Base-by-base conservation (phyloP, 2,113 vertebrate genomes). In the Nycticorax nycticorax region DNA sequence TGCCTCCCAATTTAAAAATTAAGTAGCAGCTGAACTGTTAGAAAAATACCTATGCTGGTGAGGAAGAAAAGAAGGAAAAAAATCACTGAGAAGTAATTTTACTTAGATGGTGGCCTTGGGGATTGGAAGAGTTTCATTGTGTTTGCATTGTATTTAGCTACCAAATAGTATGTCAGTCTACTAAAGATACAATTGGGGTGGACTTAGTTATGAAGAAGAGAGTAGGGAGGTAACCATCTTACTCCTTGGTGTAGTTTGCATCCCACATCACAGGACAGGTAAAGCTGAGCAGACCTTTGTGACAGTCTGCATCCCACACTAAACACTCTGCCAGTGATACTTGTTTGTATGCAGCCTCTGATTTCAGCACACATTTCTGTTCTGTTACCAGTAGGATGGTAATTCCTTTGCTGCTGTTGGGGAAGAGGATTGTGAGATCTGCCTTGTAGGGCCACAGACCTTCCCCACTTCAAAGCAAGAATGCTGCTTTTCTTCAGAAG, bases 391-490 rank as follows among this genome's bases (percentile, higher is more conserved):
- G 86, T 55, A 74, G 86, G 60, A 68, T 72, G 79, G 39, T 10
- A 47, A 72, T 66, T 84, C 91, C 45, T 68, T 53, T 59, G 50
- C 60, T 72, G 67, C 56, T 93, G 9, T 4, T 86, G 87, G 66
- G 39, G 66, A 82, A 26, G 43, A 87, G 27, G 69, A 41, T 3
- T 85, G 57, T 52, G 73, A 91, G 91, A 87, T 87, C 48, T 91
- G 86, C 66, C 80, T 75, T 20, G 9, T 23, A 63, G 60, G 39
- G 76, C 88, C 88, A 60, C 88, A 92, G 85, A 93, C 53, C 15
- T 85, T 53, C 52, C 56, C 76, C 62, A 45, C 76, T 93, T 89
- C 83, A 85, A 81, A 94, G 95, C 41, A 84, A 50, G 77, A 92
- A n/a, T 60, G 20, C 55, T 82, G 56, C 47, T 9, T 4, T 14